Conservation (phyloP, 1,140 invertebrate genomes). For the Anagrus nilaparvatae region DNA sequence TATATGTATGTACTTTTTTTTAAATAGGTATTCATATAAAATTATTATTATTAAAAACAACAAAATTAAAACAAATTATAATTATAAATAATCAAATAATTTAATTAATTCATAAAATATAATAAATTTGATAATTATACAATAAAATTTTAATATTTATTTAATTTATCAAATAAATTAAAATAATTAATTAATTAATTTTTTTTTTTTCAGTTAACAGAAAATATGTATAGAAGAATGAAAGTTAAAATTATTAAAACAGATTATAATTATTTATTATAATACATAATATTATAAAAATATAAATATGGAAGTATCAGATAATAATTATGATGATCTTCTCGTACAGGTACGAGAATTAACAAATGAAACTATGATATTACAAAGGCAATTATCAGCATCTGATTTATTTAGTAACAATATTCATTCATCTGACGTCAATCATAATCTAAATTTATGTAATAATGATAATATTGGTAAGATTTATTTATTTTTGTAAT, state of each 20-base stretch:
- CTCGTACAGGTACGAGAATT: conserved; percentile 42
- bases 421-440: conserved; percentile 27
- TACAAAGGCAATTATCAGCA: conserved; percentile 36
- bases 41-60: no score
- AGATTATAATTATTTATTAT: no score
- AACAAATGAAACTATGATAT: conserved; percentile 41
- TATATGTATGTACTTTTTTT: no score
- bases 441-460: conserved; percentile 30
- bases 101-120: no score
- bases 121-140: background rate
- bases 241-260: conserved; percentile 10
- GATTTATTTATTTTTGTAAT: no score
- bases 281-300: no score
- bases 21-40: no score
- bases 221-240: conserved; percentile 11
- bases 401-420: conserved; percentile 26
- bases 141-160: background rate
- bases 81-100: no score
- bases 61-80: no score
- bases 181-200: background rate
- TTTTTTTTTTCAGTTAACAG: background rate
- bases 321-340: conserved; percentile 45
- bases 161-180: background rate
- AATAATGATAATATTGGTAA: background rate
- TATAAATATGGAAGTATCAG: conserved; percentile 42